A percentile compares a stretch with the other conserved stretches of the same genome.
Evolutionary conservation across 2,113 vertebrate species (phyloP).

Genomic region (Cinclus mexicanus): DNA sequence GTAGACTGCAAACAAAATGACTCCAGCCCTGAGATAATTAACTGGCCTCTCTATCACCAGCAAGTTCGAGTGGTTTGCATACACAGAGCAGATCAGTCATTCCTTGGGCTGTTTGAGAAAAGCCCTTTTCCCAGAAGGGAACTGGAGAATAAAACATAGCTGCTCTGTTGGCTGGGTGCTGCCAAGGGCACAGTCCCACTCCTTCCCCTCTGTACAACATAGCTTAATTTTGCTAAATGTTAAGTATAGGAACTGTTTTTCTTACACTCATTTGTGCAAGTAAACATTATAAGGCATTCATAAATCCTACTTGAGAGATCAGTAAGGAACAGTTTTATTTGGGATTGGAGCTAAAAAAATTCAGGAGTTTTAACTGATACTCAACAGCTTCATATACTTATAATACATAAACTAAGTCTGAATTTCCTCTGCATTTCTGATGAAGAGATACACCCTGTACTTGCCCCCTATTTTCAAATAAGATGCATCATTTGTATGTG

Average conservation of each 20-base stretch:
- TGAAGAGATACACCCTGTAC: not conserved
- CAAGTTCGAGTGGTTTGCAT: conserved; percentile 15
- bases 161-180: not conserved
- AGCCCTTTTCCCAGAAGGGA: not conserved
- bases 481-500: not conserved
- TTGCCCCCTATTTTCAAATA: not conserved
- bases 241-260: not conserved
- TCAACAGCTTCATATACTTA: not conserved
- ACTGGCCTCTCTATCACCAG: conserved; percentile 13
- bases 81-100: not conserved
- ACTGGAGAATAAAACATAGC: not conserved
- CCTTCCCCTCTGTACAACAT: not conserved
- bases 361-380: not conserved
- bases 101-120: not conserved
- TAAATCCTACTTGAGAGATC: not conserved
- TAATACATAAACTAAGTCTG: not conserved
- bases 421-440: not conserved
- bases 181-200: not conserved
- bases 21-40: conserved; percentile 49
- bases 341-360: not conserved
- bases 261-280: not conserved
- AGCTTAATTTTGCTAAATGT: not conserved
- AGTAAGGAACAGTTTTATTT: not conserved
- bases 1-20: conserved; percentile 52
- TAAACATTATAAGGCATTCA: not conserved